Evolutionary conservation across 2,888 invertebrate species (phyloP).

Genomic region (Conops quadrifasciatus): DNA sequence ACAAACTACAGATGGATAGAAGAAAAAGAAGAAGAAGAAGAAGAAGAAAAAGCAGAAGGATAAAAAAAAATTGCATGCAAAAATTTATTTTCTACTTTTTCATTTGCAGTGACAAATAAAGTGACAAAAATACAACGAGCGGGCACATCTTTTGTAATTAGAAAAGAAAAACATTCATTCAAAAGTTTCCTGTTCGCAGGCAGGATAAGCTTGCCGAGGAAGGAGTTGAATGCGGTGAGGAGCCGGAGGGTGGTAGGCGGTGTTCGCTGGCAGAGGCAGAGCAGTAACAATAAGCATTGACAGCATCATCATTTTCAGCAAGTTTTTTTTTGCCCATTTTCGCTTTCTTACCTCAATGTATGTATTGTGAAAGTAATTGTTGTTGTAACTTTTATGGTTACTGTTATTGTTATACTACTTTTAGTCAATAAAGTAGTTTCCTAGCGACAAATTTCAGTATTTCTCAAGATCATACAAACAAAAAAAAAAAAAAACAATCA

Average conservation of each 20-base stretch:
- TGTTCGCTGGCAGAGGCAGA: conserved; percentile 1
- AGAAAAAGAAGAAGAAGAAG: no score
- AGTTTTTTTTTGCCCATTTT: no score
- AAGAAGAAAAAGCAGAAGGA: neutral
- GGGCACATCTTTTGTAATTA: conserved; percentile 16
- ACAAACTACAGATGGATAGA: no score
- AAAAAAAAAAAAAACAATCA: neutral
- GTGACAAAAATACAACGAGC: neutral
- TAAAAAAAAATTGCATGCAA: conserved; percentile 38
- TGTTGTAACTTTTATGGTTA: no score
- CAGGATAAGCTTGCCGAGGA: neutral
- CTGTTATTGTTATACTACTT: no score
- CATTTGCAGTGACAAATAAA: conserved; percentile 16
- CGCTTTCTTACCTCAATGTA: no score
- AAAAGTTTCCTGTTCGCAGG: neutral
- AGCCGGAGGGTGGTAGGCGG: neutral
- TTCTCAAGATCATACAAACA: neutral
- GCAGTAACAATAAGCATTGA: conserved; percentile 17
- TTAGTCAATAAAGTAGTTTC: neutral
- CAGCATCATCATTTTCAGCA: conserved; percentile 9
- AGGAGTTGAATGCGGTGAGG: neutral
- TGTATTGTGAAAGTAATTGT: no score
- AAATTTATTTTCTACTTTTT: conserved; percentile 46
- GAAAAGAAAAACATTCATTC: conserved; percentile 5
- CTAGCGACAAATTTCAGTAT: neutral